A percentile compares a stretch with the other conserved stretches of the same genome.
phyloP scores from a whole-genome alignment of 2,797 vertebrate species.

The Myiotriccus ornatus region DNA sequence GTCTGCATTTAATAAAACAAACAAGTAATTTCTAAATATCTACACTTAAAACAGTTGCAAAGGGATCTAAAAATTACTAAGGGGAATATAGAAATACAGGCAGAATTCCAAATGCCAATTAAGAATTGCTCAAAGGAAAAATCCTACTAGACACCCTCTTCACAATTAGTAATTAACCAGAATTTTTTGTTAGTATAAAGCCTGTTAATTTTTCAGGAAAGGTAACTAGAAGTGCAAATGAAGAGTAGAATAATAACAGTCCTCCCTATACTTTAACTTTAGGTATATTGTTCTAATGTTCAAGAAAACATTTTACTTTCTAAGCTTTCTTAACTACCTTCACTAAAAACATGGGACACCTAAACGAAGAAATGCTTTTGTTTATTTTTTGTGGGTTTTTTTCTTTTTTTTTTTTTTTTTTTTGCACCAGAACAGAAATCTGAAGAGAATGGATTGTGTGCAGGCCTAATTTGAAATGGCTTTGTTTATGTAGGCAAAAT shows the following conservation, averaged over 20 bases:
- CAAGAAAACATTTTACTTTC: not conserved
- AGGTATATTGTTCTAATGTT: not conserved
- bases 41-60: not conserved
- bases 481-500: not conserved
- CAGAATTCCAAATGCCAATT: not conserved
- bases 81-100: not conserved
- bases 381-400: not conserved
- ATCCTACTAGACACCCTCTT: not conserved
- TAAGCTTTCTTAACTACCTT: not conserved
- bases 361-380: not conserved
- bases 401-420: not conserved
- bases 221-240: not conserved
- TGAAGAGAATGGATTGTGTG: not conserved
- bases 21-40: not conserved
- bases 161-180: not conserved
- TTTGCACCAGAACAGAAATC: not conserved
- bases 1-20: not conserved
- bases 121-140: not conserved
- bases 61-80: not conserved
- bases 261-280: not conserved
- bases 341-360: not conserved
- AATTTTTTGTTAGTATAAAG: not conserved
- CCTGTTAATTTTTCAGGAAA: not conserved
- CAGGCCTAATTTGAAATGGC: not conserved
- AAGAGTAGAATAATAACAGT: not conserved